Evolutionary conservation across 35 echinoderm and acorn worm species (phyloP).

Genomic region (Stichopus chloronotus): DNA sequence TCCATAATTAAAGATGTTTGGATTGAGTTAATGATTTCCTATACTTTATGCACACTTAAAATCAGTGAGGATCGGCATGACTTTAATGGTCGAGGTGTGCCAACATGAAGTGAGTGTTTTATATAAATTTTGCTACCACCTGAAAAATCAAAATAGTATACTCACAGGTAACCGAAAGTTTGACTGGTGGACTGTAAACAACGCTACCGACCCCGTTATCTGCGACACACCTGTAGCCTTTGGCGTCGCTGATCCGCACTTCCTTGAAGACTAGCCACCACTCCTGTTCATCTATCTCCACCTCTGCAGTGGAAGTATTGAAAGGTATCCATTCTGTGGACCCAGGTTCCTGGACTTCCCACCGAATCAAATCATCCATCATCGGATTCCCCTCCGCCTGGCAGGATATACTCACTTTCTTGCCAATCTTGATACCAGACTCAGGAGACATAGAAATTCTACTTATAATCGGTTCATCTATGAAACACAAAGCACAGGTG

Average conservation of each 20-base stretch:
- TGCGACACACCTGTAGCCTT: slow-evolving; percentile 38
- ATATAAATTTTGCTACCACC: no score
- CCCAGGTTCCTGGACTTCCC: slow-evolving; percentile 13
- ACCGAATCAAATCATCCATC: not conserved
- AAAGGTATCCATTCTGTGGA: slow-evolving; percentile 4
- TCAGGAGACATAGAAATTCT: not conserved
- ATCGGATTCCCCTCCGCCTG: not conserved
- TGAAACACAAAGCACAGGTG: not conserved
- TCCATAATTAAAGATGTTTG: no score
- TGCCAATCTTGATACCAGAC: not conserved
- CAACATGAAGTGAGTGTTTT: no score
- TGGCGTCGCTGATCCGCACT: slow-evolving; percentile 16
- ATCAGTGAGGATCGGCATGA: no score
- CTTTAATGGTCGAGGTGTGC: no score
- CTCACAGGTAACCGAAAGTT: slow-evolving; percentile 20
- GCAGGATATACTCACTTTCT: not conserved
- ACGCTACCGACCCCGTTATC: not conserved
- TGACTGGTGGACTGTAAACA: not conserved
- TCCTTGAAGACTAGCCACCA: slow-evolving; percentile 25
- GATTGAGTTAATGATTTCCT: no score
- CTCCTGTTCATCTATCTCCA: not conserved
- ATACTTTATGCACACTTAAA: no score
- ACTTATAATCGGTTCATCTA: slow-evolving; percentile 9
- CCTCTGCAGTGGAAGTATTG: not conserved
- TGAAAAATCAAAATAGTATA: not conserved